Evolutionary conservation across 2,888 invertebrate genomes (phyloP).

Genomic region (Petrolisthes cinctipes): DNA sequence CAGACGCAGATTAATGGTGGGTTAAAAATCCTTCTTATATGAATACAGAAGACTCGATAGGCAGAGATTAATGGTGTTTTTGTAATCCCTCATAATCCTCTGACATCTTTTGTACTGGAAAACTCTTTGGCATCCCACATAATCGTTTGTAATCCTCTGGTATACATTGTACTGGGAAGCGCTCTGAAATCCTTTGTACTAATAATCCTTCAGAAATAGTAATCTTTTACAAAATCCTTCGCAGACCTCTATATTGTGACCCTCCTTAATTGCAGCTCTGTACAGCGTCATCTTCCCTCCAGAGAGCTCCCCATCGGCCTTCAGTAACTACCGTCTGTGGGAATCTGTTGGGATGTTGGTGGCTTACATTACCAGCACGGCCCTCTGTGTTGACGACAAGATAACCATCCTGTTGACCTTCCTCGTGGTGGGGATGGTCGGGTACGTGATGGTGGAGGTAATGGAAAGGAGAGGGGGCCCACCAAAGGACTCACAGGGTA

Average conservation of each 20-base stretch:
- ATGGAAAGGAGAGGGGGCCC: conserved; percentile 40
- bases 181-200: no score
- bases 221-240: neutral
- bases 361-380: conserved; percentile 89
- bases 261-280: conserved; percentile 74
- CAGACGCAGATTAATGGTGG: conserved; percentile 92
- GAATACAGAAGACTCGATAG: no score
- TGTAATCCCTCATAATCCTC: neutral
- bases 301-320: conserved; percentile 89
- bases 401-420: conserved; percentile 86
- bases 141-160: neutral
- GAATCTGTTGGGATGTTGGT: conserved; percentile 91
- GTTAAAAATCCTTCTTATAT: neutral
- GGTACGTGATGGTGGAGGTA: conserved; percentile 75
- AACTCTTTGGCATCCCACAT: neutral
- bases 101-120: neutral
- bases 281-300: conserved; percentile 89
- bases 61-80: neutral
- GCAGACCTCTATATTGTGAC: neutral
- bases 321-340: conserved; percentile 91
- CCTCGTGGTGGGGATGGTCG: conserved; percentile 79
- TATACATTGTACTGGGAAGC: neutral
- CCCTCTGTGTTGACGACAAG: conserved; percentile 87
- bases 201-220: no score
- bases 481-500: conserved; percentile 16